Conservation (phyloP, 1,140 invertebrate species). For the Penaeus chinensis region DNA sequence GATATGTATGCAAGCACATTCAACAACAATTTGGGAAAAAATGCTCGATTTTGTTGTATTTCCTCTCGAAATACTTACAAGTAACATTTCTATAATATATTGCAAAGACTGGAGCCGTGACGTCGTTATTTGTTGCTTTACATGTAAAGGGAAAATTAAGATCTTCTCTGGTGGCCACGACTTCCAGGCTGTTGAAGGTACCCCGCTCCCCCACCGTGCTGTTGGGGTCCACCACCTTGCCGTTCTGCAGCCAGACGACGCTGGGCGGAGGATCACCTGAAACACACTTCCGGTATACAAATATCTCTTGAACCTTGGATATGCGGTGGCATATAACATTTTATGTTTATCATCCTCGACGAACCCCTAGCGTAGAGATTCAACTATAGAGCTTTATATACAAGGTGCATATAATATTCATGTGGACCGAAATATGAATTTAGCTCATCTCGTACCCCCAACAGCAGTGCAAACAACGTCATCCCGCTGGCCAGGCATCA, state of each 20-base stretch:
- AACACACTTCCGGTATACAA: not conserved
- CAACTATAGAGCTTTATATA: too few relatives aligned
- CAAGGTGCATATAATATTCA: too few relatives aligned
- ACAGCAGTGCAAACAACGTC: conserved; percentile 32
- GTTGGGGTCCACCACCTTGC: conserved; percentile 55
- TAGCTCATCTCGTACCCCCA: conserved; percentile 4
- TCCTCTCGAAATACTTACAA: conserved; percentile 75
- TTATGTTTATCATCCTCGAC: too few relatives aligned
- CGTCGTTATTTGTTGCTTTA: conserved; percentile 84
- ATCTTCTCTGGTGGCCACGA: conserved; percentile 73
- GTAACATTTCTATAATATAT: conserved; percentile 89
- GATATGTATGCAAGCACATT: too few relatives aligned
- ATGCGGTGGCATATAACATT: not conserved
- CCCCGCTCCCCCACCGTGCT: conserved; percentile 49
- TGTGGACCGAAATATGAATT: too few relatives aligned
- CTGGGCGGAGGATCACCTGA: conserved; percentile 50
- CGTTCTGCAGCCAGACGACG: conserved; percentile 59
- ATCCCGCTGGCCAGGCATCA: conserved; percentile 17
- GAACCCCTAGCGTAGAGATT: too few relatives aligned
- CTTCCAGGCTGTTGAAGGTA: conserved; percentile 56
- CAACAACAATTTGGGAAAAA: too few relatives aligned
- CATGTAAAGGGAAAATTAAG: conserved; percentile 86
- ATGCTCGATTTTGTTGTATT: not conserved
- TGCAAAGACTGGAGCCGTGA: conserved; percentile 79
- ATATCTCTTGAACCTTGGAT: not conserved